These are phyloP conservation scores for Phaenicophaeus curvirostris DNA, from an alignment of 2,797 vertebrate genomes.

Conservation along the genomic window DNA sequence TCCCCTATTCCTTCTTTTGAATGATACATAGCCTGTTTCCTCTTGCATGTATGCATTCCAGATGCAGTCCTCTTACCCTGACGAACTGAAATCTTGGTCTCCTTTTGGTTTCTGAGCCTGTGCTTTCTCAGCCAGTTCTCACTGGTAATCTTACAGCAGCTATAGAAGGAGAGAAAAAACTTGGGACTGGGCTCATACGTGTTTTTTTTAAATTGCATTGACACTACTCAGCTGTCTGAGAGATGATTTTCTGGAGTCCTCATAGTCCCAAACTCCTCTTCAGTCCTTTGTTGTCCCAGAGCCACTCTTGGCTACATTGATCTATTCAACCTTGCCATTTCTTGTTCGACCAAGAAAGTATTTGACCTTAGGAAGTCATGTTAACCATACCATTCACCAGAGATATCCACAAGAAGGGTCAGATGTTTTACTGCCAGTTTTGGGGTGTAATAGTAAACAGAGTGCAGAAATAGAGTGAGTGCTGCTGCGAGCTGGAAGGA, in stretches of 20 bases:
- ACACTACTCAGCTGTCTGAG: background rate
- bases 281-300: too few relatives aligned
- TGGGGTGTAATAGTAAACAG: accelerated
- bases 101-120: background rate
- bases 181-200: background rate
- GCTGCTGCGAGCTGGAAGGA: background rate
- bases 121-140: background rate
- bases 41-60: background rate
- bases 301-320: background rate
- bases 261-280: too few relatives aligned
- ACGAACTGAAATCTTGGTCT: background rate
- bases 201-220: background rate
- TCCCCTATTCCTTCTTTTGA: background rate
- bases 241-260: background rate
- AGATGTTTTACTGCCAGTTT: background rate
- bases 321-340: background rate
- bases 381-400: background rate
- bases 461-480: background rate
- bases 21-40: accelerated
- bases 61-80: too few relatives aligned
- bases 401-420: background rate
- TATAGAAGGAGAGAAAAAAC: background rate
- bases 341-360: background rate
- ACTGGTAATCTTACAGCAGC: background rate
- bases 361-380: accelerated